These are phyloP conservation scores for Augochlorella aurata DNA, from an alignment of 2,888 invertebrate genomes.

Conservation along the genomic window DNA sequence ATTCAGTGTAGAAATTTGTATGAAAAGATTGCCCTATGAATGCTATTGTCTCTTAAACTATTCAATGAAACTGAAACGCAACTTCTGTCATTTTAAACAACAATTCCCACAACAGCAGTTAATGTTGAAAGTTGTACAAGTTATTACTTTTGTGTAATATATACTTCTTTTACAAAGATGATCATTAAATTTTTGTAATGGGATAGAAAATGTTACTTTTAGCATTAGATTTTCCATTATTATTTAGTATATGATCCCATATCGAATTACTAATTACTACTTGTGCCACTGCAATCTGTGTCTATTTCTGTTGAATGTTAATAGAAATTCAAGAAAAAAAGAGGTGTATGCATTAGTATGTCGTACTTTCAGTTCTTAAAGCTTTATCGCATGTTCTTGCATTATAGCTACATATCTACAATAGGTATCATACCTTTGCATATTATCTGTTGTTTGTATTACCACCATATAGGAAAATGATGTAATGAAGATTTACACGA, in stretches of 20 bases:
- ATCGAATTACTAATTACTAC: conserved; percentile 48
- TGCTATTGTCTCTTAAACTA: conserved; percentile 74
- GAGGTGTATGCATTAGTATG: conserved; percentile 30
- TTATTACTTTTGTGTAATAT: conserved; percentile 28
- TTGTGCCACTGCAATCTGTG: conserved; percentile 39
- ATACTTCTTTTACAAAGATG: conserved; percentile 41
- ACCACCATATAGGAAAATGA: conserved; percentile 47
- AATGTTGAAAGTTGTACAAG: conserved; percentile 24
- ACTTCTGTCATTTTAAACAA: conserved; percentile 54
- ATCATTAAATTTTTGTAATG: conserved; percentile 34
- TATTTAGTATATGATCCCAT: conserved; percentile 54
- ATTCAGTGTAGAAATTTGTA: conserved; percentile 72
- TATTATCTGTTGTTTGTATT: conserved; percentile 42
- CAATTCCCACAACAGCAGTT: conserved; percentile 31
- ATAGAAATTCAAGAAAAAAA: conserved; percentile 14
- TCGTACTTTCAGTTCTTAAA: conserved; percentile 62
- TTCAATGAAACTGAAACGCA: conserved; percentile 61
- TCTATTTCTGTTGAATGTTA: conserved; percentile 28
- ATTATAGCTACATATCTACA: conserved; percentile 51
- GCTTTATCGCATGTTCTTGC: conserved; percentile 60
- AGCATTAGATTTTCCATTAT: conserved; percentile 29
- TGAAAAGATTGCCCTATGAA: conserved; percentile 72
- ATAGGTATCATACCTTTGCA: conserved; percentile 53
- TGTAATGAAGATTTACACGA: conserved; percentile 43
- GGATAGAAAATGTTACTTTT: conserved; percentile 51